These are phyloP conservation scores for Cryptoblepharus egeriae DNA, from an alignment of 2,797 vertebrate genomes.

Conservation along the genomic window DNA sequence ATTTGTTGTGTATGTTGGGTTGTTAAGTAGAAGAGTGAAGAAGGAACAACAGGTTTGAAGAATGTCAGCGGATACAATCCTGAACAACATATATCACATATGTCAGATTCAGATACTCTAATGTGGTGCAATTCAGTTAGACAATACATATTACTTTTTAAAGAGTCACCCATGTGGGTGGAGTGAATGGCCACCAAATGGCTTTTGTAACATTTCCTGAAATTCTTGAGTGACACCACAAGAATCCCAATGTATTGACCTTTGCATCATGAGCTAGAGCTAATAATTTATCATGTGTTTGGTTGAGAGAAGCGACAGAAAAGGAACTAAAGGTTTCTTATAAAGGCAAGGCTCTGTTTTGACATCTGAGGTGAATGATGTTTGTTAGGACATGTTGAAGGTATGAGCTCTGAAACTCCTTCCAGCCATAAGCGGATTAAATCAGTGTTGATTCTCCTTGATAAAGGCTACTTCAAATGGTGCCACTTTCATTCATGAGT, in stretches of 20 bases:
- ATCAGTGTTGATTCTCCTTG: not conserved
- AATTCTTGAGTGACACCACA: not conserved
- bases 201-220: not conserved
- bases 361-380: constrained; percentile 12
- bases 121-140: not conserved
- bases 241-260: not conserved
- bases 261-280: not conserved
- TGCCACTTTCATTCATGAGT: not conserved
- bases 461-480: not conserved
- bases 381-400: not conserved
- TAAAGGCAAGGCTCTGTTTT: constrained; percentile 9
- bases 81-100: not conserved
- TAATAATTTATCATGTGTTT: constrained; percentile 18
- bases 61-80: not conserved
- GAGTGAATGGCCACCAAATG: not conserved
- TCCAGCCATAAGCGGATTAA: not conserved
- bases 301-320: not conserved
- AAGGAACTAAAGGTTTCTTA: constrained; percentile 5
- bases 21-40: not conserved
- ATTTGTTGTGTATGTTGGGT: not conserved
- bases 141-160: not conserved
- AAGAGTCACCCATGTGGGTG: not conserved
- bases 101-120: not conserved
- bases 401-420: not conserved
- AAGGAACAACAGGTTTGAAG: not conserved